Evolutionary conservation across 2,113 vertebrate species (phyloP).

Genomic region (Ondatra zibethicus): DNA sequence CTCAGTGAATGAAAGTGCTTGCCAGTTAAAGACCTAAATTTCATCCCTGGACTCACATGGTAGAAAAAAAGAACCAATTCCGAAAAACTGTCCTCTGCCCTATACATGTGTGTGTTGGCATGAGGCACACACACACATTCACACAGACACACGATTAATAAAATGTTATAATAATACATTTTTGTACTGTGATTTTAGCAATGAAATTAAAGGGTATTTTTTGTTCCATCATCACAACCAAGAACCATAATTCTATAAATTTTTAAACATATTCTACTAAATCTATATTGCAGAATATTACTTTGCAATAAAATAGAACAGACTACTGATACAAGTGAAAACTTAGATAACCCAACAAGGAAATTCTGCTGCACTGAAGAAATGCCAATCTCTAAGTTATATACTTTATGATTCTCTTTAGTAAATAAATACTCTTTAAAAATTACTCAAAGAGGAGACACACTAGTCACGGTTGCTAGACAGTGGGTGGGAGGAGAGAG

Average conservation of each 20-base stretch:
- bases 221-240: not conserved
- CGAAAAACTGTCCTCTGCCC: not conserved
- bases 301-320: conserved; percentile 5
- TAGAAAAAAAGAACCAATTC: not conserved
- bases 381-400: not conserved
- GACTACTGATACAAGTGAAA: not conserved
- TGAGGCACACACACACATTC: not conserved
- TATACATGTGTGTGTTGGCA: not conserved
- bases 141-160: not conserved
- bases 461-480: not conserved
- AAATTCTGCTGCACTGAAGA: not conserved
- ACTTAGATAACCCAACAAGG: not conserved
- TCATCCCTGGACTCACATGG: not conserved
- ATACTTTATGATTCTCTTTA: not conserved
- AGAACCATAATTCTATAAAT: not conserved
- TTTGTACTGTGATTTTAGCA: not conserved
- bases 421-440: conserved; percentile 28
- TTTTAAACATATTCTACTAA: conserved; percentile 21
- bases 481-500: not conserved
- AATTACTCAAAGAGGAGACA: not conserved
- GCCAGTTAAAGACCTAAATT: not conserved
- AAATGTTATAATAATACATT: not conserved
- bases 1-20: not conserved
- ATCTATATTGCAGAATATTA: not conserved
- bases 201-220: not conserved